Conservation (phyloP, 2,888 invertebrate genomes). For the Thereva unica region DNA sequence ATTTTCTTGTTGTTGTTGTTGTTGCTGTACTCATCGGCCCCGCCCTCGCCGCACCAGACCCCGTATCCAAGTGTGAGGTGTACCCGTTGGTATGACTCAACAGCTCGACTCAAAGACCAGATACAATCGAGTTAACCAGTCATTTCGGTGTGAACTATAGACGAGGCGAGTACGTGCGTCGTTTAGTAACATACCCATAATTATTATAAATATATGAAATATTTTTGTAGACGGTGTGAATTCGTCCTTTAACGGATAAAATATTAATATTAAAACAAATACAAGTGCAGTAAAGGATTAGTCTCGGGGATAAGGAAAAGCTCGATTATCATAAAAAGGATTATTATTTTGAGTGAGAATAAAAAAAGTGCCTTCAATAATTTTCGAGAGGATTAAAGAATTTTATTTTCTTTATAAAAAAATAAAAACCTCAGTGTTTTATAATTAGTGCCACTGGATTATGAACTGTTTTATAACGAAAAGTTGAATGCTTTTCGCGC, state of each 20-base stretch:
- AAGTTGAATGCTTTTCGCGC: slow-evolving; percentile 5
- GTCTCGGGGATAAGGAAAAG: too few relatives aligned
- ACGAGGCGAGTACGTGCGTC: slow-evolving; percentile 14
- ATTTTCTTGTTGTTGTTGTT: slow-evolving; percentile 20
- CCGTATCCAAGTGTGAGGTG: slow-evolving; percentile 17
- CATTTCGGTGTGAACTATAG: slow-evolving; percentile 34
- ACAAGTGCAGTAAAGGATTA: too few relatives aligned
- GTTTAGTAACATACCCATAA: slow-evolving; percentile 6
- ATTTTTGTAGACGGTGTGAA: neutral
- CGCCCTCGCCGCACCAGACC: slow-evolving; percentile 3
- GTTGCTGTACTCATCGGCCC: slow-evolving; percentile 18
- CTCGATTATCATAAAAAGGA: too few relatives aligned
- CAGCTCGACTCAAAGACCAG: slow-evolving; percentile 32
- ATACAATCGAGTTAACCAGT: slow-evolving; percentile 22
- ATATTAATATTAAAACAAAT: neutral
- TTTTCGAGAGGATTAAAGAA: too few relatives aligned
- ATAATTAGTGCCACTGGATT: slow-evolving; percentile 16
- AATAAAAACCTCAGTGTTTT: neutral
- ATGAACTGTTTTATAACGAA: slow-evolving; percentile 1
- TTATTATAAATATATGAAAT: slow-evolving; percentile 7
- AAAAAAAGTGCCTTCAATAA: too few relatives aligned
- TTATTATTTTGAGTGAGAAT: too few relatives aligned
- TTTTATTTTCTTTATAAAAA: too few relatives aligned
- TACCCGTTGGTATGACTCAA: slow-evolving; percentile 28
- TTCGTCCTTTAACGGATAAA: neutral